Base-by-base conservation (phyloP, 2,888 invertebrate genomes). In the Byasa hedistus region DNA sequence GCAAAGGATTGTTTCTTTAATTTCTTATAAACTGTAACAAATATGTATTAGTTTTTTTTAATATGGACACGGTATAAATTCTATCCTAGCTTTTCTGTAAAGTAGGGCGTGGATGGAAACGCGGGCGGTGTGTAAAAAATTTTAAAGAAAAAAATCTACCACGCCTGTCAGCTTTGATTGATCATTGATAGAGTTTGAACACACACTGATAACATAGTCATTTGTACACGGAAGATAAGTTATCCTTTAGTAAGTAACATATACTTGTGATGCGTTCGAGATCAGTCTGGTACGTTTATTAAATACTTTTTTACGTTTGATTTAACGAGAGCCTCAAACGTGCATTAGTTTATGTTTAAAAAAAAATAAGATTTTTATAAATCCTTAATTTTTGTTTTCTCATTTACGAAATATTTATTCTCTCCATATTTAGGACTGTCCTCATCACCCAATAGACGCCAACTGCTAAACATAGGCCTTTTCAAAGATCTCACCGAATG, bases 121-220 rank as follows among this genome's bases (percentile, higher is more conserved):
- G 39, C 3, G 1, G 39, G 12, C 15, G 3, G 48, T n/a, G 19
- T 48, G 4, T 48, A 48, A n/a, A n/a, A 48, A 1, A 48, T 48
- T 48, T 48, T 39, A 15, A 15, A 15, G 15, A 48, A 44, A 39
- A 48, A 48, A 48, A 48, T 57, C 52, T 39, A 58, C n/a, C 23
- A 23, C 58, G 1, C 27, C 22, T 64, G 64, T 58, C 64, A 64
- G 58, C 36, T 64, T 51, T 64, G 64, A 64, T 64, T 58, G 64
- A 64, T 64, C 52, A 27, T 57, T 63, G 48, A 51, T 36, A 63
- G 57, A 23, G 52, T 58, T 57, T 51, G 36, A 27, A 57, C 32
- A 8, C 4, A 63, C 7, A 36, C 19, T 51, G 64, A 64, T 64
- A 64, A 64, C 52, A 52, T 64, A 57, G 52, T 64, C 57, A 64